Percentiles rank a stretch among this genome's conserved stretches.
Evolutionary conservation across 2,888 invertebrate genomes (phyloP).

Genomic region (Eledona agricola): DNA sequence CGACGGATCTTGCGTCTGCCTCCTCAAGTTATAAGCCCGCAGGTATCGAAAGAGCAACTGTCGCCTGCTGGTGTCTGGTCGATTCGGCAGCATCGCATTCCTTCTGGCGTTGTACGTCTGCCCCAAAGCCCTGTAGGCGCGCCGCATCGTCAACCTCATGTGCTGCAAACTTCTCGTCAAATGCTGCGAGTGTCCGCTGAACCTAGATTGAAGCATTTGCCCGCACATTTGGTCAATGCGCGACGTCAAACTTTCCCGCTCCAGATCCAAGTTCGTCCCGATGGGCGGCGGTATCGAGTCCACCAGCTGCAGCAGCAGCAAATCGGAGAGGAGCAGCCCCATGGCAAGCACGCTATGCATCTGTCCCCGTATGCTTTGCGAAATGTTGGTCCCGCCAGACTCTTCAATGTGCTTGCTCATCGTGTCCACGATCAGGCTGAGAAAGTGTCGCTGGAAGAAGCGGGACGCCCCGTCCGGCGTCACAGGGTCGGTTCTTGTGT

Average conservation of each 20-base stretch:
- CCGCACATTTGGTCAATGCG: slow-evolving; percentile 59
- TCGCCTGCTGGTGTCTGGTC: slow-evolving; percentile 46
- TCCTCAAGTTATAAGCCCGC: slow-evolving; percentile 41
- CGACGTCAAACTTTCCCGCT: slow-evolving; percentile 55
- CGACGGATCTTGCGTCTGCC: slow-evolving; percentile 14
- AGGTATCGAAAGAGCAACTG: slow-evolving; percentile 47
- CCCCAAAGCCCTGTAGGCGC: slow-evolving; percentile 53
- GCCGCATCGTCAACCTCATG: slow-evolving; percentile 55
- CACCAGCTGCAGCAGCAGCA: slow-evolving; percentile 63
- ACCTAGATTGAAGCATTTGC: slow-evolving; percentile 55
- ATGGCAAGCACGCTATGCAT: slow-evolving; percentile 60
- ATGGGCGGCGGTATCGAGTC: slow-evolving; percentile 61
- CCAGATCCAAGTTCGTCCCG: slow-evolving; percentile 57
- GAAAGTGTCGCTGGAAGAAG: slow-evolving; percentile 58
- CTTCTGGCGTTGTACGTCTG: slow-evolving; percentile 56
- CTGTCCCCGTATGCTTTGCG: slow-evolving; percentile 49
- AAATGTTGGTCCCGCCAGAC: slow-evolving; percentile 45
- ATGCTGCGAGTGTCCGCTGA: slow-evolving; percentile 53
- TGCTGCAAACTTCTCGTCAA: slow-evolving; percentile 55
- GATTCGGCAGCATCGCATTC: slow-evolving; percentile 53
- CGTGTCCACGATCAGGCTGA: slow-evolving; percentile 63
- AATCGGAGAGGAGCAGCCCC: slow-evolving; percentile 63
- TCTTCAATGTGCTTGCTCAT: slow-evolving; percentile 64
- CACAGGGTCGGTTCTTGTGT: slow-evolving; percentile 45
- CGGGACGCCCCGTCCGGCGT: slow-evolving; percentile 56